These are phyloP conservation scores for Recurvirostra avosetta DNA, from an alignment of 2,113 vertebrate genomes.

Conservation along the genomic window DNA sequence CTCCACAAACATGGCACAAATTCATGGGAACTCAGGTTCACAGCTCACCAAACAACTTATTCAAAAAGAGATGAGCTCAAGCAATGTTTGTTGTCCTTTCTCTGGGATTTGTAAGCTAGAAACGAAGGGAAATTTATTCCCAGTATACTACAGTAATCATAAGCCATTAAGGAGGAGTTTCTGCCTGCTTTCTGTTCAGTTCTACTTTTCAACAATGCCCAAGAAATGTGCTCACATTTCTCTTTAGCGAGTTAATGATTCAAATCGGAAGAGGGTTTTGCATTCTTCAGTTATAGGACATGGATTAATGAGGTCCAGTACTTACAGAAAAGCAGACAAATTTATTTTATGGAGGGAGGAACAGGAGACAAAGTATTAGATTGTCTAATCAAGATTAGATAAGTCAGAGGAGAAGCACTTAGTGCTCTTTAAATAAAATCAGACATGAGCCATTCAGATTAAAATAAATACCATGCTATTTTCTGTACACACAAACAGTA, in stretches of 20 bases:
- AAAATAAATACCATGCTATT: background rate
- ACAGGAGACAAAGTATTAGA: conserved; percentile 4
- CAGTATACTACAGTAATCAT: background rate
- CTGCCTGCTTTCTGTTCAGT: background rate
- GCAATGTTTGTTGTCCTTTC: background rate
- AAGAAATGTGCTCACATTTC: conserved; percentile 31
- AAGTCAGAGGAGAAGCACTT: conserved; percentile 32
- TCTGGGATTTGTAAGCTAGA: background rate
- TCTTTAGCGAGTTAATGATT: background rate
- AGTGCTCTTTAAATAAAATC: conserved; percentile 23
- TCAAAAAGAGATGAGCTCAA: background rate
- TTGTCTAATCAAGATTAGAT: conserved; percentile 30
- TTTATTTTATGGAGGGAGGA: conserved; percentile 9
- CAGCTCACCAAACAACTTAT: background rate
- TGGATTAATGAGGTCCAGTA: background rate
- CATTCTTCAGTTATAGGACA: background rate
- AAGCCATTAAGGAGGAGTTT: background rate
- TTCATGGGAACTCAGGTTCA: background rate
- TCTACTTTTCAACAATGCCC: background rate
- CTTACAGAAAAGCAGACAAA: conserved; percentile 32
- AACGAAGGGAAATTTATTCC: background rate
- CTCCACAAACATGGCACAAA: background rate
- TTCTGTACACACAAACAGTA: background rate
- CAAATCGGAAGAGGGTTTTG: background rate
- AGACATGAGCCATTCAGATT: background rate